Evolutionary conservation across 1,140 invertebrate genomes (phyloP).

Genomic region (Cyphomyrmex costatus): DNA sequence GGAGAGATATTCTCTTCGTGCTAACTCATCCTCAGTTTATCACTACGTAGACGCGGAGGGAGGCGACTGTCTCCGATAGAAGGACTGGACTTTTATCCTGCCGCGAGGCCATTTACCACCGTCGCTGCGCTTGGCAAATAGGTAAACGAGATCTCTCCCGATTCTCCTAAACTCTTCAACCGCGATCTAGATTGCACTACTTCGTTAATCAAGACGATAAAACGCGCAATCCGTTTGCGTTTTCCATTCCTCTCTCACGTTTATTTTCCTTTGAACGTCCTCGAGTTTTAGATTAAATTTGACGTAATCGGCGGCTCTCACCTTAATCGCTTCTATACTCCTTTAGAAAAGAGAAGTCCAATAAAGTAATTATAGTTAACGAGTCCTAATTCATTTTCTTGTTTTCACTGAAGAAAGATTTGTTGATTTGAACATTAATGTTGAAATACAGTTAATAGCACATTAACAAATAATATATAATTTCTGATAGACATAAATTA

Average conservation of each 20-base stretch:
- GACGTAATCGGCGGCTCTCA: slow-evolving; percentile 44
- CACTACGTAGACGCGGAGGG: slow-evolving; percentile 10
- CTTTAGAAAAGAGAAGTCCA: slow-evolving; percentile 27
- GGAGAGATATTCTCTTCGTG: slow-evolving; percentile 63
- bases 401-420: background rate
- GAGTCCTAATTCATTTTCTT: slow-evolving; percentile 18
- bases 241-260: slow-evolving; percentile 26
- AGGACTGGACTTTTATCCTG: slow-evolving; percentile 63
- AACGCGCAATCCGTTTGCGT: slow-evolving; percentile 37
- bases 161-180: slow-evolving; percentile 59
- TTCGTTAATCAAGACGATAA: slow-evolving; percentile 63
- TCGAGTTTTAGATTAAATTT: slow-evolving; percentile 59
- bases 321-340: slow-evolving; percentile 45
- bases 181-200: slow-evolving; percentile 62
- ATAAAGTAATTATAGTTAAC: slow-evolving; percentile 49
- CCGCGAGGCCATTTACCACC: slow-evolving; percentile 62
- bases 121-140: slow-evolving; percentile 60
- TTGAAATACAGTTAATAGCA: no score
- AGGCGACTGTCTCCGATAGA: slow-evolving; percentile 63
- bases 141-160: slow-evolving; percentile 56
- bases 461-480: background rate
- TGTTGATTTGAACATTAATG: background rate
- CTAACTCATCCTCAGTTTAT: slow-evolving; percentile 68
- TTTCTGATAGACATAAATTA: background rate
- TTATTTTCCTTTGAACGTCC: slow-evolving; percentile 34